Percentiles rank a stretch among this genome's conserved stretches.
phyloP scores from a whole-genome alignment of 2,888 invertebrate genomes.

The Chamaedrilus cognettii region DNA sequence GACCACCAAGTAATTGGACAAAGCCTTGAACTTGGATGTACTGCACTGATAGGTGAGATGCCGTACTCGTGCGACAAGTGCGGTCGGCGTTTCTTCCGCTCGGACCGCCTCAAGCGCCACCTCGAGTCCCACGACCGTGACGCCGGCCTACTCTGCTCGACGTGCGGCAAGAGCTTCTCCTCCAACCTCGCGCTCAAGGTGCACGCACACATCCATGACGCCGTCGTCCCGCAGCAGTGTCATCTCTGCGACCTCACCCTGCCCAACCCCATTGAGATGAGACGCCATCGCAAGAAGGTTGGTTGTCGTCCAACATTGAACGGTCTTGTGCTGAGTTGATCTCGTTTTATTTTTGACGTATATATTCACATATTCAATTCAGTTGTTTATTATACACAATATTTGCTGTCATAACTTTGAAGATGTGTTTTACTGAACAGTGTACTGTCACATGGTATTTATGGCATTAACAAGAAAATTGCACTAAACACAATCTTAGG shows the following conservation, averaged over 20 bases:
- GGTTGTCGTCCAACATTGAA: too few species aligned
- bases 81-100: constrained; percentile 13
- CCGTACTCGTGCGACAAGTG: constrained; percentile 19
- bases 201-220: constrained; percentile 7
- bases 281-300: constrained; percentile 1
- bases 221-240: neutral
- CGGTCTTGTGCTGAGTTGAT: too few species aligned
- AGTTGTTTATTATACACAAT: too few species aligned
- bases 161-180: constrained; percentile 18
- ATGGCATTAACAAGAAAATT: too few species aligned
- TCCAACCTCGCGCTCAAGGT: neutral
- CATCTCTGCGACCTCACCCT: neutral
- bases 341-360: too few species aligned
- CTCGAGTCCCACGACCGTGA: constrained; percentile 4
- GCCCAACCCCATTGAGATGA: neutral
- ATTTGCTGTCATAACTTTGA: too few species aligned
- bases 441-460: too few species aligned
- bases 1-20: too few species aligned
- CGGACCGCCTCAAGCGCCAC: constrained; percentile 5
- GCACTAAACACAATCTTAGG: too few species aligned
- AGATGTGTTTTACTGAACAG: too few species aligned
- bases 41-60: constrained; percentile 4
- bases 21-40: too few species aligned
- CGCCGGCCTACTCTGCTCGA: constrained; percentile 9
- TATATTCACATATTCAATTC: too few species aligned